Conservation (phyloP, 64 coral and sea anemone genomes). For the Montipora foliosa region DNA sequence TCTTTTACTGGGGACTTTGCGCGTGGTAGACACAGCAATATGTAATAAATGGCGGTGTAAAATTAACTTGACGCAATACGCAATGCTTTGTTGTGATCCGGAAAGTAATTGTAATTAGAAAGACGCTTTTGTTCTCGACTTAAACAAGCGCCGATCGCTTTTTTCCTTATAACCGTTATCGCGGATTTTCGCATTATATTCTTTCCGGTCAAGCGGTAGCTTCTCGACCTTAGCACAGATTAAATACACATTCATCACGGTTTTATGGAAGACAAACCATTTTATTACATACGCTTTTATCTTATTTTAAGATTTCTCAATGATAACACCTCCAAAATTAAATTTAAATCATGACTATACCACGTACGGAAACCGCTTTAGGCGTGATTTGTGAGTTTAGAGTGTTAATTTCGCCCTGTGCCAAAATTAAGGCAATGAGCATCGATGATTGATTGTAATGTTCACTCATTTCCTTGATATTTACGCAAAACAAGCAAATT, state of each 20-base stretch:
- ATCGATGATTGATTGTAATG: constrained; percentile 22
- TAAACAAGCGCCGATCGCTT: constrained; percentile 18
- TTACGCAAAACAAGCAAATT: constrained; percentile 57
- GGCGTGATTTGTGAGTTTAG: background rate
- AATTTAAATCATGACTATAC: constrained; percentile 13
- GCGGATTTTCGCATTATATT: constrained; percentile 27
- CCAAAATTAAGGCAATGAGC: constrained; percentile 18
- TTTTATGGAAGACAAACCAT: constrained; percentile 34
- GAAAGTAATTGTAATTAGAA: constrained; percentile 52
- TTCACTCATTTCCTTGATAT: constrained; percentile 30
- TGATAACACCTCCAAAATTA: constrained; percentile 38
- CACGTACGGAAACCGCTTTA: constrained; percentile 14
- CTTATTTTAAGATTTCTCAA: constrained; percentile 25
- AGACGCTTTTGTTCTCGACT: background rate
- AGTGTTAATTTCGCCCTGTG: background rate
- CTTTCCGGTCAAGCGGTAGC: constrained; percentile 39
- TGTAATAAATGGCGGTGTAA: background rate
- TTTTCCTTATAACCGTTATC: constrained; percentile 23
- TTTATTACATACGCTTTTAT: constrained; percentile 52
- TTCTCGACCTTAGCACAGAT: constrained; percentile 38
- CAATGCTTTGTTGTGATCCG: constrained; percentile 29
- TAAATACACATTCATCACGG: constrained; percentile 41
- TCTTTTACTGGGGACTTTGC: background rate
- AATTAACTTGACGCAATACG: constrained; percentile 49
- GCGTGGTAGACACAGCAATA: background rate